phyloP scores from a whole-genome alignment of 2,797 vertebrate species.

The Mycteria americana region DNA sequence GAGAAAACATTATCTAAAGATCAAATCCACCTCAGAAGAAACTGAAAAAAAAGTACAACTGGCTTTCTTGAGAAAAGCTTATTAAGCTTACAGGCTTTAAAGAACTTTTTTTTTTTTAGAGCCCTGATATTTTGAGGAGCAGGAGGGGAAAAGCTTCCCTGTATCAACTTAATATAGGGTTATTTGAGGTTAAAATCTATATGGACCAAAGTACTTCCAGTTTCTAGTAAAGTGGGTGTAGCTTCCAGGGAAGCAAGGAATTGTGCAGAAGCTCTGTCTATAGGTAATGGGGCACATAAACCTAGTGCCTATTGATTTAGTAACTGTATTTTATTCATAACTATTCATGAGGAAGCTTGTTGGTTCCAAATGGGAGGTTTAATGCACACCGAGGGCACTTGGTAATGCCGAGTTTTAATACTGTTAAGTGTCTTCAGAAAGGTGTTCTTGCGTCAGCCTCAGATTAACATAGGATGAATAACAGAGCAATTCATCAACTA shows the following conservation, averaged over 20 bases:
- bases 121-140: neutral
- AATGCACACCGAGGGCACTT: conserved; percentile 43
- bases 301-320: conserved; percentile 50
- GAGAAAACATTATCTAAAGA: neutral
- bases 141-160: neutral
- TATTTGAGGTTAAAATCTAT: neutral
- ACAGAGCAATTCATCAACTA: conserved; percentile 58
- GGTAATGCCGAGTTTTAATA: conserved; percentile 57
- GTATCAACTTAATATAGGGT: neutral
- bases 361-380: conserved; percentile 62
- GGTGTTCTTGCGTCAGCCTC: conserved; percentile 25
- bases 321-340: conserved; percentile 51
- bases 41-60: neutral
- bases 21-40: neutral
- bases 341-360: conserved; percentile 42
- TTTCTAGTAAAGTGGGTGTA: neutral
- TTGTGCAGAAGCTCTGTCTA: neutral
- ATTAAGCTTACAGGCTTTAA: neutral
- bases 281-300: conserved; percentile 37
- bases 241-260: neutral
- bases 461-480: conserved; percentile 56
- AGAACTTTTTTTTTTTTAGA: neutral
- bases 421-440: conserved; percentile 51
- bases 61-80: neutral
- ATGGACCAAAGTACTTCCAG: neutral